Evolutionary conservation across 2,113 vertebrate genomes (phyloP), one percentile per base, ranked within the genome.

Genomic region (Hyaena hyaena): DNA sequence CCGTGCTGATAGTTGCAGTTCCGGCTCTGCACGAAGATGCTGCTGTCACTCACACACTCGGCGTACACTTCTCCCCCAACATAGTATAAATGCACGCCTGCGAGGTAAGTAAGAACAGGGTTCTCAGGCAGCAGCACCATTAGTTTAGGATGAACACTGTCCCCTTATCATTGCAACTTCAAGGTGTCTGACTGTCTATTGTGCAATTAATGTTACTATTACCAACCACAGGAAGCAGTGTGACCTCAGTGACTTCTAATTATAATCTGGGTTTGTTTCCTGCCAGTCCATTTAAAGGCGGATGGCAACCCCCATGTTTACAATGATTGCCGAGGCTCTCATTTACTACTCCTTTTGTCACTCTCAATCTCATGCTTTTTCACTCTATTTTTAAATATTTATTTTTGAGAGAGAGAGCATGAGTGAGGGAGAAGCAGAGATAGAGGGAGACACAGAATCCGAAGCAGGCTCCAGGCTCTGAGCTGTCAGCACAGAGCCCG

Each of bases 1-100:
- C 99, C 99, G 0, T 99, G 99, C 98, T 99, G 99, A 97, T 99
- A 99, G 98, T 99, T 99, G 97, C 99, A 99, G 98, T 99, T 99
- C n/a, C 99, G 99, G 97, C 99, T 99, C 98, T 99, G 99, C 84
- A 99, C 99, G 61, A 99, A 99, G 98, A 99, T 99, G 96, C 99
- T 99, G 99, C 99, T 99, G 99, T 99, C 99, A 7, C 99, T 99
- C 98, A 99, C 99, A 35, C 99, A 99, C 98, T 99, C 99, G 0
- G 99, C 99, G 1, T 99, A 99, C 91, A 99, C 99, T 97, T 99
- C 99, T 0, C 99, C 99, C 0, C 99, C 99, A 0, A 99, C 99
- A 0, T 99, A 99, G 98, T 99, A 99, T 85, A 99, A 98, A 92
- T 99, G 99, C 90, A 99, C 99, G 23, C 99, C 99, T 99, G 66